Evolutionary conservation across 2,888 invertebrate species (phyloP).

Genomic region (Aquatica leii): DNA sequence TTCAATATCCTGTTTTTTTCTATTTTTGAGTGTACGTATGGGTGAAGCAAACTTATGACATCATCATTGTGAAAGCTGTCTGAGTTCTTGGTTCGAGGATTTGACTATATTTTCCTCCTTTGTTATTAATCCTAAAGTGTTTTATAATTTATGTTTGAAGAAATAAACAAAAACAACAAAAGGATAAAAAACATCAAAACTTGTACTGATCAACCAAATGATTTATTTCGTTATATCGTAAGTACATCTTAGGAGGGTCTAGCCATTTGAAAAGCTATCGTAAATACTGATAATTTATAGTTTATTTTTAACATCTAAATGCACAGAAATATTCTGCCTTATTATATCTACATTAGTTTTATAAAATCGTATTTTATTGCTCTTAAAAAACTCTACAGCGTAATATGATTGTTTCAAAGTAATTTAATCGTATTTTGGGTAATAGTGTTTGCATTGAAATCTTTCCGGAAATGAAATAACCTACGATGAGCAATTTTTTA

Average conservation of each 20-base stretch:
- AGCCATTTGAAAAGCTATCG: constrained; percentile 62
- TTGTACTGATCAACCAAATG: constrained; percentile 44
- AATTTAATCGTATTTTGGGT: neutral
- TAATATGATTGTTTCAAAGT: neutral
- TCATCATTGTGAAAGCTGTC: too few relatives aligned
- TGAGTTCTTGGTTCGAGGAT: too few relatives aligned
- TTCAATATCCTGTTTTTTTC: too few relatives aligned
- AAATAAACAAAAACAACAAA: too few relatives aligned
- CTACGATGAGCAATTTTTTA: constrained; percentile 13
- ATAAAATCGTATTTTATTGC: constrained; percentile 19
- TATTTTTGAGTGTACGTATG: too few relatives aligned
- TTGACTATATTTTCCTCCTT: too few relatives aligned
- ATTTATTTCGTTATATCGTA: constrained; percentile 50
- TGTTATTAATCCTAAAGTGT: too few relatives aligned
- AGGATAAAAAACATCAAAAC: too few relatives aligned
- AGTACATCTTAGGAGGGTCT: constrained; percentile 62
- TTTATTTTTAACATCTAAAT: constrained; percentile 58
- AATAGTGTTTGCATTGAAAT: too few relatives aligned
- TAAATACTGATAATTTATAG: constrained; percentile 63
- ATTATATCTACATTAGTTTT: neutral
- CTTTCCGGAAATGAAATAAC: neutral
- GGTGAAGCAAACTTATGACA: too few relatives aligned
- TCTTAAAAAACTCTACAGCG: constrained; percentile 7
- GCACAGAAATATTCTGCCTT: constrained; percentile 36
- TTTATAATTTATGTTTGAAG: too few relatives aligned